Evolutionary conservation across 2,888 invertebrate genomes (phyloP), one percentile per base, ranked within the genome.

Genomic region (Callinectes sapidus): DNA sequence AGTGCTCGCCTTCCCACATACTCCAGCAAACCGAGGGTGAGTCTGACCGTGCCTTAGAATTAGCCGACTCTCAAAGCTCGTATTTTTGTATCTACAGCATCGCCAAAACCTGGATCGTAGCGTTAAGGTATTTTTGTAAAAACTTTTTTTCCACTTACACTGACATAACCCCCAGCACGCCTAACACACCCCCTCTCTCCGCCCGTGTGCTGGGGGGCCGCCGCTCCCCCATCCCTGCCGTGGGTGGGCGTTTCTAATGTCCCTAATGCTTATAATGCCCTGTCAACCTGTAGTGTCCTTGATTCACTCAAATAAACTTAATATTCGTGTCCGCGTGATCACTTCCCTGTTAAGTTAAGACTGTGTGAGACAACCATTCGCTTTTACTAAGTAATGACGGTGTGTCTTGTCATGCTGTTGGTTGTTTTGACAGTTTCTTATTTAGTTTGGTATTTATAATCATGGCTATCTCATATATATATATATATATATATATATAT

Each of bases 261-360:
- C 81, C 81, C 32, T 81, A 81, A 81, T 81, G 81, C 81, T 81
- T 81, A 16, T 81, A 81, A 35, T 81, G 81, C 81, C 81, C 81
- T 81, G 81, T 81, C 81, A 81, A 81, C 81, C 81, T 81, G 35
- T 81, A 35, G 35, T n/a, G 32, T 81, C 35, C 35, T 81, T 71
- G 35, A 81, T 81, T 81, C 81, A 81, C 81, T 81, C 81, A 14
- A 81, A 81, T 81, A 81, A 81, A 81, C 81, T 81, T 81, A 81
- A 81, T 81, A 81, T 10, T 81, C 35, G 10, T 81, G 81, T 35
- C 35, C 81, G 35, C 18, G 81, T 81, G 81, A 81, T 81, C 18
- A 81, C 81, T 81, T 13, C 8, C 81, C 81, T 77, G 71, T 5
- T 81, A 35, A 81, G 81, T 35, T 81, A 32, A 81, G 35, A 16